Evolutionary conservation across 2,888 invertebrate genomes (phyloP).

Genomic region (Stenoptilia bipunctidactyla): DNA sequence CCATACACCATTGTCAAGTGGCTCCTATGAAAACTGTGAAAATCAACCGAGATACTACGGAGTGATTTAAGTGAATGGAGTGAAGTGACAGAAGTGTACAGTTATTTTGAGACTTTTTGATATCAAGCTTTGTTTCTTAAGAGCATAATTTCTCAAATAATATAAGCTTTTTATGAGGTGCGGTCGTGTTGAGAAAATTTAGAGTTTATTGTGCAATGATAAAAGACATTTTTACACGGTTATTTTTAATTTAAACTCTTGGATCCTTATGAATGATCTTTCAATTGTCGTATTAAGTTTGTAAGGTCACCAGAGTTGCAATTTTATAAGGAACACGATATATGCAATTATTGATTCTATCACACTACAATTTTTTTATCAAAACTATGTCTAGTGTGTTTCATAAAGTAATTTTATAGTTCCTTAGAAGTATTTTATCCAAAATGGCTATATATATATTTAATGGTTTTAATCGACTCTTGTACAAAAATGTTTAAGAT

Average conservation of each 20-base stretch:
- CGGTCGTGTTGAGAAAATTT: too few species aligned
- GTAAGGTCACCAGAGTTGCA: slow-evolving; percentile 28
- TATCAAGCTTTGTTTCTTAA: too few species aligned
- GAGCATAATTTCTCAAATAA: too few species aligned
- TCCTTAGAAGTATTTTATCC: slow-evolving; percentile 14
- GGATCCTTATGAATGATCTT: not conserved
- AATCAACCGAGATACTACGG: too few species aligned
- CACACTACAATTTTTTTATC: slow-evolving; percentile 55
- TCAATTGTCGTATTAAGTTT: slow-evolving; percentile 14
- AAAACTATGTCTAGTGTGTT: slow-evolving; percentile 59
- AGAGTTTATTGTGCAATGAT: too few species aligned
- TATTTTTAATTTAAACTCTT: too few species aligned
- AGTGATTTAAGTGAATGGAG: too few species aligned
- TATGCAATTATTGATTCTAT: slow-evolving; percentile 26
- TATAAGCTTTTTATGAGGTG: too few species aligned
- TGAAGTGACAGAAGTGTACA: too few species aligned
- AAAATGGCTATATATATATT: slow-evolving; percentile 2
- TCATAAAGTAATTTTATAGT: slow-evolving; percentile 15
- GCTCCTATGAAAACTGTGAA: too few species aligned
- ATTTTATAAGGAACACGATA: slow-evolving; percentile 21
- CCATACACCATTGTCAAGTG: not conserved
- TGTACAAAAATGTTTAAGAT: slow-evolving; percentile 4
- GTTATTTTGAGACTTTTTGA: too few species aligned
- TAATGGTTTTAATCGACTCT: slow-evolving; percentile 17
- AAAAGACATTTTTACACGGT: too few species aligned